Evolutionary conservation across 2,797 vertebrate genomes (phyloP).

Genomic region (Pachyuromys duprasi): DNA sequence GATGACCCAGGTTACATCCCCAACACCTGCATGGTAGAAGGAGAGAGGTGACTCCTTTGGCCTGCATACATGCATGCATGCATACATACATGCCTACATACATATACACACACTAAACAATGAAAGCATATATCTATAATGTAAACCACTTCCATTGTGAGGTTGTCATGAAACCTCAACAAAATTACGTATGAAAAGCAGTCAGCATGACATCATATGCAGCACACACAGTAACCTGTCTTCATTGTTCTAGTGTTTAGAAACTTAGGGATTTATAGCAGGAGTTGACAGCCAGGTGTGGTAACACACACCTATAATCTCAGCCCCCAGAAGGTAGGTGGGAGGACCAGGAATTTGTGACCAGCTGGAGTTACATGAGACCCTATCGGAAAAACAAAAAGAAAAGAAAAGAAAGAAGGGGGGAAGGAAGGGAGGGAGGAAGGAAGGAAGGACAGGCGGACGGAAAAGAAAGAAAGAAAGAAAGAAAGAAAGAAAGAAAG

Average conservation of each 20-base stretch:
- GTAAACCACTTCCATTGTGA: neutral
- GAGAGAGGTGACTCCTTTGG: neutral
- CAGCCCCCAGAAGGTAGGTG: neutral
- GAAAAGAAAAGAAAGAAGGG: neutral
- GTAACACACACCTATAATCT: neutral
- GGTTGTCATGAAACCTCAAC: neutral
- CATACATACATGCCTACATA: neutral
- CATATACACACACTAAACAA: neutral
- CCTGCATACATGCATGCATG: neutral
- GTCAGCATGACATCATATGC: fast-evolving
- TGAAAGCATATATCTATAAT: neutral
- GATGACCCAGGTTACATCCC: neutral
- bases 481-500: no score
- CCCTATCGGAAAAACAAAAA: neutral
- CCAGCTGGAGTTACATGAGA: neutral
- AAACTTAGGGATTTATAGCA: neutral
- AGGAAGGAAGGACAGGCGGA: no score
- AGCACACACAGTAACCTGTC: neutral
- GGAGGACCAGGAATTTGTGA: no score
- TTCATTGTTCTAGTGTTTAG: neutral
- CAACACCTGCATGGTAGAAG: neutral
- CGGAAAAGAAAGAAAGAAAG: no score
- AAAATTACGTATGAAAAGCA: neutral
- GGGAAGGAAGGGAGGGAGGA: no score
- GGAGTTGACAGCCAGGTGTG: neutral